A percentile compares a stretch with the other conserved stretches of the same genome.
Conservation (phyloP, 2,888 invertebrate genomes). For the Drosophila algonquin region DNA sequence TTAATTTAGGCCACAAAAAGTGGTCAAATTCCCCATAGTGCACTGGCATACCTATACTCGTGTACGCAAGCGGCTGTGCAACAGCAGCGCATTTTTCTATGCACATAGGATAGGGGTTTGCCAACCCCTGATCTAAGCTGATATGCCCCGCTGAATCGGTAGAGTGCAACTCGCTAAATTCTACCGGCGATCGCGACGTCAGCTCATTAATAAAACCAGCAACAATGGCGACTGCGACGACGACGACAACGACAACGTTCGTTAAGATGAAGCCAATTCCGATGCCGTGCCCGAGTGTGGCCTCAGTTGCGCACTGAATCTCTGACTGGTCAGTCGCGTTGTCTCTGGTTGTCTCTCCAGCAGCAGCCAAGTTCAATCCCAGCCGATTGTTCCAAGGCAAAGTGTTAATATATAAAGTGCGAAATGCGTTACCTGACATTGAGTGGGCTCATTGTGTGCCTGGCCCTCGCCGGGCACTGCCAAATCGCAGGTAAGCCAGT, state of each 20-base stretch:
- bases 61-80: no score
- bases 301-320: conserved; percentile 71
- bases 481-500: conserved; percentile 72
- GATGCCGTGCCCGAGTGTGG: conserved; percentile 13
- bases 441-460: conserved; percentile 58
- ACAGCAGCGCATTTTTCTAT: no score
- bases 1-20: no score
- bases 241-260: conserved; percentile 16
- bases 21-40: no score
- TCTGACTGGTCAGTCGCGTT: conserved; percentile 63
- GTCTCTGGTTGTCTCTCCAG: conserved; percentile 8
- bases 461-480: conserved; percentile 67
- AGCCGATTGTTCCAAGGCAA: conserved; percentile 16
- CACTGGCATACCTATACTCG: no score
- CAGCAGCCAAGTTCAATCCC: neutral
- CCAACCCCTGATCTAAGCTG: no score
- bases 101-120: no score
- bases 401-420: conserved; percentile 57
- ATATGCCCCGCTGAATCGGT: neutral
- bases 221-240: conserved; percentile 11
- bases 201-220: conserved; percentile 66
- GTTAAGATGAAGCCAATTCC: conserved; percentile 45
- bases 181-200: conserved; percentile 41
- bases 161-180: conserved; percentile 45
- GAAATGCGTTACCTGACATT: conserved; percentile 74